Evolutionary conservation across 2,797 vertebrate species (phyloP), one percentile per base, ranked within the genome.

Genomic region (Cyclopterus lumpus): DNA sequence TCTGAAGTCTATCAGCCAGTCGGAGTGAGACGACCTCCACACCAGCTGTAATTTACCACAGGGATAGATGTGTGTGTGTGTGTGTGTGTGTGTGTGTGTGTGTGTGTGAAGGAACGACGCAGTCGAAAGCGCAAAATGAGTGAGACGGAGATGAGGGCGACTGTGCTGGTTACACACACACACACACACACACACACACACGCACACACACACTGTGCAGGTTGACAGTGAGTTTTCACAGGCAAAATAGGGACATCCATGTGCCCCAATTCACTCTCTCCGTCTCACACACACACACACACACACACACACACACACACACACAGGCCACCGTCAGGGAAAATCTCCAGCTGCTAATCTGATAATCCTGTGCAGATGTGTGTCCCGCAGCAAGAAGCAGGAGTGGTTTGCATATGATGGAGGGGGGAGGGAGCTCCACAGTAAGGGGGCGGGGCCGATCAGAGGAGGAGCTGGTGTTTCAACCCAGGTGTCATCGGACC

Each of bases 361-460:
- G 87, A 93, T 95, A 95, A 95, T 94, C 93, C 92, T 62, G 82
- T 80, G 82, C 90, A 94, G 93, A 93, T 95, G 92, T 90, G 88
- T 84, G 84, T 89, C 77, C 88, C 79, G 71, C 82, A 73, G 83
- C 64, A 65, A 75, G 71, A 51, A 89, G 73, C 61, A 64, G 73
- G 62, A 64, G 59, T 42, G 36, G 26, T 72, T 20, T 67, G 79
- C 67, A 77, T 76, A 51, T 48, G 61, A 54, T 76, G 6, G 71
- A 48, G 53, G 59, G 71, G 73, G 71, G 73, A 4, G 12, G 38
- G 11, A 12, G 38, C 38, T 12, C 38, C 7, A 12, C 65, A 79
- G 61, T 78, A 71, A 89, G 80, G 77, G 74, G 79, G 62, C 12
- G 69, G 51, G 42, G 79, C 76, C 3, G 72, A 66, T 24, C 69